Percentiles rank a stretch among this genome's conserved stretches.
phyloP scores from a whole-genome alignment of 92 coral and sea anemone species.

The Scolanthus callimorphus region DNA sequence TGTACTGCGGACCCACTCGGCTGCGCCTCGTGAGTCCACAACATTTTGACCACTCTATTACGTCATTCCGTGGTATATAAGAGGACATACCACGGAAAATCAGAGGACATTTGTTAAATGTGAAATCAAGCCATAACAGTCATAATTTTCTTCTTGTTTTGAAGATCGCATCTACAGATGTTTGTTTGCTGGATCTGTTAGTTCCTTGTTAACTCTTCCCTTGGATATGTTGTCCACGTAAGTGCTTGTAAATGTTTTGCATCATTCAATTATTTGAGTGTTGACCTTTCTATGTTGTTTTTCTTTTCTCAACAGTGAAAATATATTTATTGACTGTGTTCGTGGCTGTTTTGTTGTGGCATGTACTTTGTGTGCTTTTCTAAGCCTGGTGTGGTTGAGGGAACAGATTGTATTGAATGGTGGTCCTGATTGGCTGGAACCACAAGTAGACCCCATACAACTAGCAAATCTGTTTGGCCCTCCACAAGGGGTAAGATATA shows the following conservation, averaged over 20 bases:
- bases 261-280: too few species aligned
- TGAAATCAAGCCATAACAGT: too few species aligned
- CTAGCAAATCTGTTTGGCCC: constrained; percentile 44
- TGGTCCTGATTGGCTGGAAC: constrained; percentile 98
- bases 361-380: constrained; percentile 97
- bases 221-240: constrained; percentile 95
- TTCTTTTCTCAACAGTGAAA: constrained; percentile 55
- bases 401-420: constrained; percentile 95
- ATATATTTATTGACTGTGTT: constrained; percentile 85
- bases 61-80: too few species aligned
- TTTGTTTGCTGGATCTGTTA: constrained; percentile 93
- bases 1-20: too few species aligned
- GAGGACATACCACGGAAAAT: too few species aligned
- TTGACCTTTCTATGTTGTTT: too few species aligned
- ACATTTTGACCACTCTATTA: too few species aligned
- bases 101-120: too few species aligned
- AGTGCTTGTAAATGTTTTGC: too few species aligned
- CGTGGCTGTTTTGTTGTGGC: constrained; percentile 99
- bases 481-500: constrained; percentile 32
- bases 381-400: constrained; percentile 95
- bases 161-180: constrained; percentile 96
- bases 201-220: constrained; percentile 88
- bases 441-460: constrained; percentile 64
- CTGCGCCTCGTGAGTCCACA: too few species aligned
- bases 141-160: constrained; percentile 3